A percentile compares a stretch with the other conserved stretches of the same genome.
phyloP scores from a whole-genome alignment of 2,888 invertebrate genomes.

The Diaprepes abbreviatus region DNA sequence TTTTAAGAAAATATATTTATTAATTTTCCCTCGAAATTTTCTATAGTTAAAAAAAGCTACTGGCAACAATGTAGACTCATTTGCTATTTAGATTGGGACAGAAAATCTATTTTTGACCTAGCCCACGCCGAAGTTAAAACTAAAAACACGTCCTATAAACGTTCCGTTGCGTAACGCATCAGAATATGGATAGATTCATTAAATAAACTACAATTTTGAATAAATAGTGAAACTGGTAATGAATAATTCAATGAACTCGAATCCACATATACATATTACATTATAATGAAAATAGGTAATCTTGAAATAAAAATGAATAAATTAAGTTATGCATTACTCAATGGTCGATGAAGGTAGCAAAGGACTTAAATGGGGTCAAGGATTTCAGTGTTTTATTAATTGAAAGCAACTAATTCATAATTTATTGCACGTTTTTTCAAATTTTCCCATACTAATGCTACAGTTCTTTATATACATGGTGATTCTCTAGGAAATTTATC shows the following conservation, averaged over 20 bases:
- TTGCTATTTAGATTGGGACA: conserved; percentile 24
- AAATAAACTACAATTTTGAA: conserved; percentile 1
- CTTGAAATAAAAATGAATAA: not conserved
- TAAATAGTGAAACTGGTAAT: not conserved
- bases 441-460: no score
- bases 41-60: not conserved
- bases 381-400: not conserved
- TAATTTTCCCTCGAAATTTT: no score
- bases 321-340: not conserved
- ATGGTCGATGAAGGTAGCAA: not conserved
- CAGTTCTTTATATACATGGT: no score
- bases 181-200: conserved; percentile 7
- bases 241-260: conserved; percentile 3
- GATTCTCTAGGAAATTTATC: no score
- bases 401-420: not conserved
- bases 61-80: conserved; percentile 10
- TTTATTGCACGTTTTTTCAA: no score
- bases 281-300: not conserved
- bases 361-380: not conserved
- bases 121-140: conserved; percentile 39
- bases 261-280: not conserved
- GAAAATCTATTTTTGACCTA: conserved; percentile 39
- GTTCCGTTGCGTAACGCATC: conserved; percentile 31
- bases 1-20: no score
- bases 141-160: conserved; percentile 37